phyloP scores from a whole-genome alignment of 1,140 invertebrate genomes.

The Drosophila kikkawai region DNA sequence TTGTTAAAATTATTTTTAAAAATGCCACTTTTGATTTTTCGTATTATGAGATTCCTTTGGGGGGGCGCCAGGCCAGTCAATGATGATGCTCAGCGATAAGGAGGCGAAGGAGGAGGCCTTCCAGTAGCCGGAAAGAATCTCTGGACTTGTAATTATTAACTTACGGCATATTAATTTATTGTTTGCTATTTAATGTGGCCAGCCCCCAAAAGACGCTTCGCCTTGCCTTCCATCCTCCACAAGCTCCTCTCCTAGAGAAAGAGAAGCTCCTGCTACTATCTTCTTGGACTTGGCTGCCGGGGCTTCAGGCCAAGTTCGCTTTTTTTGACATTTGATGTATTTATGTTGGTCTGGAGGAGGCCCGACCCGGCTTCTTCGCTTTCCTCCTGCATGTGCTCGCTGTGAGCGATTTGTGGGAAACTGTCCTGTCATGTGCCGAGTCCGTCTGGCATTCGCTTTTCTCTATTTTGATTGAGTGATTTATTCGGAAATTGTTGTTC shows the following conservation, averaged over 20 bases:
- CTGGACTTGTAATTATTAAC: slow-evolving; percentile 79
- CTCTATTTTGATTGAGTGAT: slow-evolving; percentile 81
- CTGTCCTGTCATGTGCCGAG: slow-evolving; percentile 73
- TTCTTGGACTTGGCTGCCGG: slow-evolving; percentile 38
- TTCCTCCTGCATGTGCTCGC: slow-evolving; percentile 36
- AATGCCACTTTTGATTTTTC: too few relatives aligned
- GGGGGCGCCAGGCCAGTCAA: slow-evolving; percentile 39
- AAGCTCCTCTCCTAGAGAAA: background rate
- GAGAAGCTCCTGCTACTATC: background rate
- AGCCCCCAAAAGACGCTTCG: slow-evolving; percentile 55
- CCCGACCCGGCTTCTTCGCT: slow-evolving; percentile 25
- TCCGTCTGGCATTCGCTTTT: slow-evolving; percentile 57
- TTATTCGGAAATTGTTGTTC: slow-evolving; percentile 80
- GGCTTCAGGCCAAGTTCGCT: slow-evolving; percentile 71
- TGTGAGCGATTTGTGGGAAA: slow-evolving; percentile 81
- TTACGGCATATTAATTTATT: slow-evolving; percentile 83
- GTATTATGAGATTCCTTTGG: slow-evolving; percentile 49
- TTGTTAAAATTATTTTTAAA: too few relatives aligned
- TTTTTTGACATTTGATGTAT: slow-evolving; percentile 83
- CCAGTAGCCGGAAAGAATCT: slow-evolving; percentile 70
- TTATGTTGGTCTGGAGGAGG: slow-evolving; percentile 66
- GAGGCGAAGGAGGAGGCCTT: slow-evolving; percentile 44
- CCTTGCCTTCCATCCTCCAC: background rate
- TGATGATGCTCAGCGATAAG: slow-evolving; percentile 48
- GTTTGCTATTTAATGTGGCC: slow-evolving; percentile 81